Conservation (phyloP, 2,113 vertebrate genomes). For the Hyaena hyaena region DNA sequence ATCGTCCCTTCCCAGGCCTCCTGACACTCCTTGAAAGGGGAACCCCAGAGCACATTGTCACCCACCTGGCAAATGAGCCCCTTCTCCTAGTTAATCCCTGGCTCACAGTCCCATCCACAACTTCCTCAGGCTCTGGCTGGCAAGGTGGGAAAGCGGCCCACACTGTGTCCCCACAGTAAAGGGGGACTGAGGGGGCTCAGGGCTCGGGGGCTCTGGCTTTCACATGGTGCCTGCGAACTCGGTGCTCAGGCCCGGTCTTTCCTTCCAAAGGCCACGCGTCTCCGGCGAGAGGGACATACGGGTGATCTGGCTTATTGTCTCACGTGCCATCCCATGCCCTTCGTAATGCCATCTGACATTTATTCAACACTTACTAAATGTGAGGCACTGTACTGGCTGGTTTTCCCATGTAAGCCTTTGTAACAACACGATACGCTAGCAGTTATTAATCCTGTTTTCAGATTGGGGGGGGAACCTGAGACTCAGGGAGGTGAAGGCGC, state of each 20-base stretch:
- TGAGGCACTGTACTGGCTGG: neutral
- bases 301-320: neutral
- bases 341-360: neutral
- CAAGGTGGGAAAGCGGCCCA: neutral
- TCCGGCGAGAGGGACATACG: neutral
- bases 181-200: neutral
- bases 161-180: neutral
- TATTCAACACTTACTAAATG: neutral
- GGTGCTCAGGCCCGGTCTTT: neutral
- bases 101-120: neutral
- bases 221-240: neutral
- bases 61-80: neutral
- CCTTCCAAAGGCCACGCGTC: neutral
- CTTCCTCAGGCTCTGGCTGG: neutral
- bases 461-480: neutral
- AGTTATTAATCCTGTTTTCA: neutral
- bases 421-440: neutral
- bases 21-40: neutral
- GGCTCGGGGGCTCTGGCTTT: neutral
- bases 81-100: neutral
- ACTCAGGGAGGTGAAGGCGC: neutral
- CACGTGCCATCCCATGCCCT: neutral
- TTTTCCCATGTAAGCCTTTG: neutral
- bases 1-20: neutral
- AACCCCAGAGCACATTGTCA: neutral